Evolutionary conservation across 2,888 invertebrate species (phyloP).

Genomic region (Bombylius major): DNA sequence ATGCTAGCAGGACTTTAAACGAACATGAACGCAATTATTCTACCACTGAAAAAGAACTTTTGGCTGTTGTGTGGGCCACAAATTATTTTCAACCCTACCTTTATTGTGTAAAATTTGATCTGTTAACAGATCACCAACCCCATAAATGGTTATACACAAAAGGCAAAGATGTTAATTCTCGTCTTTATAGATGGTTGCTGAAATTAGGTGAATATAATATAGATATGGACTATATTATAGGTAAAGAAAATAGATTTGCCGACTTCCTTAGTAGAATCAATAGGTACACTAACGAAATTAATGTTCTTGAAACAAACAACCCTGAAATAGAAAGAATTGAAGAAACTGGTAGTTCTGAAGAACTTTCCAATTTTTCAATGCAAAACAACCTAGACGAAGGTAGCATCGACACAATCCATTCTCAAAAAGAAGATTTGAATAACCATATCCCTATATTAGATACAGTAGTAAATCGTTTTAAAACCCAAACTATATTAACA

Average conservation of each 20-base stretch:
- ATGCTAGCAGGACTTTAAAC: slow-evolving; percentile 1
- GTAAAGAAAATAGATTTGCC: slow-evolving; percentile 12
- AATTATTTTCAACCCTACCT: slow-evolving; percentile 5
- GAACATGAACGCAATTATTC: slow-evolving; percentile 4
- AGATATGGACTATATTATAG: slow-evolving; percentile 11
- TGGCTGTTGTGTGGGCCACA: slow-evolving; percentile 2
- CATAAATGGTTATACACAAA: not conserved
- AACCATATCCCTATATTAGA: slow-evolving; percentile 13
- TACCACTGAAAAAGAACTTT: slow-evolving; percentile 4
- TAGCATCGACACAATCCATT: slow-evolving; percentile 4
- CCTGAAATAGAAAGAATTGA: not conserved
- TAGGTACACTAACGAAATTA: slow-evolving; percentile 10
- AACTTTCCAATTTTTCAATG: not conserved
- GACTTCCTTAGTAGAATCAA: slow-evolving; percentile 14
- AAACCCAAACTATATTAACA: slow-evolving; percentile 11
- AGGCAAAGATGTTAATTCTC: not conserved
- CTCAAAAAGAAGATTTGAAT: slow-evolving; percentile 13
- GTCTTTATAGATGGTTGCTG: not conserved
- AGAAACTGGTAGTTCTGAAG: not conserved
- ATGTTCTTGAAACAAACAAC: not conserved
- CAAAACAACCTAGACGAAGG: not conserved
- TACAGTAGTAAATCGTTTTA: slow-evolving; percentile 12
- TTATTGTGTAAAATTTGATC: not conserved
- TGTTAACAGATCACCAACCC: slow-evolving; percentile 9
- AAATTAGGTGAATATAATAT: slow-evolving; percentile 8